These are phyloP conservation scores for Zeugodacus cucurbitae DNA, from an alignment of 1,140 invertebrate genomes.

Conservation along the genomic window DNA sequence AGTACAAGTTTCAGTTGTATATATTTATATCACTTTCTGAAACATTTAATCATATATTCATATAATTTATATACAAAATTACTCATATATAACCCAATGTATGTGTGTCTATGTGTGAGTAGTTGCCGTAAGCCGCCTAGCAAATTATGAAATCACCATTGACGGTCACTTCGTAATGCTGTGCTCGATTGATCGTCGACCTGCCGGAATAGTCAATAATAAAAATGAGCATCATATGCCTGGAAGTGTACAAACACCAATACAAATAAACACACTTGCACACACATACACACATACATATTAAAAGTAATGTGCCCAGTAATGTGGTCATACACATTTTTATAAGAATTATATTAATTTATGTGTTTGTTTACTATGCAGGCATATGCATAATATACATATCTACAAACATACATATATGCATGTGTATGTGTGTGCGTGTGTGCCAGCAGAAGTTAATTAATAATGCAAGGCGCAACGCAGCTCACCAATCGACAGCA, in stretches of 20 bases:
- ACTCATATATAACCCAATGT: not conserved
- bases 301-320: not conserved
- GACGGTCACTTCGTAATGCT: not conserved
- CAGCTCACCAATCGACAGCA: slow-evolving; percentile 20
- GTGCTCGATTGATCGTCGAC: not conserved
- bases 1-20: no score
- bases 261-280: not conserved
- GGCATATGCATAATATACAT: not conserved
- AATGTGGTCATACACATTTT: not conserved
- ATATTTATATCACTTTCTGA: no score
- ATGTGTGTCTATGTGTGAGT: not conserved
- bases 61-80: no score
- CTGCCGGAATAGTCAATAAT: slow-evolving; percentile 31
- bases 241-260: not conserved
- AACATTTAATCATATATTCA: no score
- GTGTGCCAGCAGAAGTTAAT: not conserved
- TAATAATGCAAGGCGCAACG: slow-evolving; percentile 3
- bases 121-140: not conserved
- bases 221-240: not conserved
- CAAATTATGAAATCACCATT: slow-evolving; percentile 26
- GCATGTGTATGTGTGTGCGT: not conserved
- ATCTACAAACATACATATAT: not conserved
- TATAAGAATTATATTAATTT: not conserved
- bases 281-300: not conserved
- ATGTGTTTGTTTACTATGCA: not conserved